Base-by-base conservation (phyloP, 2,797 vertebrate genomes). In the Prionace glauca region DNA sequence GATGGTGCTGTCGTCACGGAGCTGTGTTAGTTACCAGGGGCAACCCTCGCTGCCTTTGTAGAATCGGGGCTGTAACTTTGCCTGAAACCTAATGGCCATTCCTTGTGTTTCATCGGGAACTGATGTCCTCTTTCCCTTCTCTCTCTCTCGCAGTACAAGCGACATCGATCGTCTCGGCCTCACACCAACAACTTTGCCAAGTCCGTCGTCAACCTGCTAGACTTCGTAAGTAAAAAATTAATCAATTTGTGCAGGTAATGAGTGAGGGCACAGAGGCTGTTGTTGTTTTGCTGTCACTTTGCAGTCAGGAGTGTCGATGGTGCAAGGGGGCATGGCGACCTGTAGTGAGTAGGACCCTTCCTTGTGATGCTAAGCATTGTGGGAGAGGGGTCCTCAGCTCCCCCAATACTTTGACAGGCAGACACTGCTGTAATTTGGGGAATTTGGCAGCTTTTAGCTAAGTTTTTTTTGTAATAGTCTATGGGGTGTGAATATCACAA, bases 181-280 rank as follows among this genome's bases (percentile, higher is more conserved):
- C 98, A 98, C 96, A 98, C 98, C 3, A 98, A 97, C 96, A 99
- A 99, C 96, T 99, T 99, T 96, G 99, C 98, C 24, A 99, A 99
- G 96, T 99, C 99, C 74, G 99, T 99, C 97, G 99, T 99, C 97
- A 99, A 99, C 97, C 97, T 99, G 96, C 98, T 99, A 96, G 99
- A 99, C 97, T 98, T 98, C 96, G 99, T 99, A 97, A 99, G 99
- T 99, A 98, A 96, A 88, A 92, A 50, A 56, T 3, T 56, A 26
- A 0, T 4, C 26, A 56, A 10, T 56, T 56, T 50, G 65, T 36
- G 0, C 36, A 74, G 41, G 36, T 36, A 92, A 36, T 32, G 26
- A 74, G 41, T 12, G 69, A 5, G 2, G 69, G 20, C 4, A 26
- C 12, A 16, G 5, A 32, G 24, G 36, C 32, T 26, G 0, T 12